Conservation (phyloP, 2,113 vertebrate species). For the Dermatemys mawii region DNA sequence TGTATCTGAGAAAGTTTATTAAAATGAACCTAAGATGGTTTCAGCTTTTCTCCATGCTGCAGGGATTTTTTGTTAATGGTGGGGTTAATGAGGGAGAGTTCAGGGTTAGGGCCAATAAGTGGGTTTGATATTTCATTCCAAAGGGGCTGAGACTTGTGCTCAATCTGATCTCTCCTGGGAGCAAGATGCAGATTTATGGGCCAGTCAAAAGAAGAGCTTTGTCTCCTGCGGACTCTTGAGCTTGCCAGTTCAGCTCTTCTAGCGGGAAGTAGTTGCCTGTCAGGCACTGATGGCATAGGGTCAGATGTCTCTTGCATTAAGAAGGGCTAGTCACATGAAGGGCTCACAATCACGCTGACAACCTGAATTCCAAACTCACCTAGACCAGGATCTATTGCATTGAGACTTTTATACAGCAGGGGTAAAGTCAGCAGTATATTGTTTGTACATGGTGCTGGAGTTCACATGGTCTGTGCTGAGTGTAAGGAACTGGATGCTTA, state of each 20-base stretch:
- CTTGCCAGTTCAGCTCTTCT: neutral
- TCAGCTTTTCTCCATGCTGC: neutral
- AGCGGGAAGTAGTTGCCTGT: neutral
- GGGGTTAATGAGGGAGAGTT: neutral
- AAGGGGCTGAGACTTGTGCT: neutral
- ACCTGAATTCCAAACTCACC: neutral
- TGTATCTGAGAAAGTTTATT: neutral
- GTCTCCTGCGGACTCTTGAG: fast-evolving
- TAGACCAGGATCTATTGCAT: neutral
- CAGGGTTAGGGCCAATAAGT: neutral
- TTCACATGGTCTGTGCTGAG: neutral
- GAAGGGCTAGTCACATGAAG: neutral
- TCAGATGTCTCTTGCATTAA: neutral
- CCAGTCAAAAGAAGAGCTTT: neutral
- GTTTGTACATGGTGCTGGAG: neutral
- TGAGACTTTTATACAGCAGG: neutral
- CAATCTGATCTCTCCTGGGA: neutral
- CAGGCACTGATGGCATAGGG: fast-evolving
- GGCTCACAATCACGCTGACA: neutral
- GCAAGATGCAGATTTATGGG: neutral
- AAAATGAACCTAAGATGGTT: neutral
- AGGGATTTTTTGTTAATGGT: neutral
- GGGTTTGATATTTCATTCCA: neutral
- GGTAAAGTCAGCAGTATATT: fast-evolving
- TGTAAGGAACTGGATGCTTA: neutral